Conservation (phyloP, 2,797 vertebrate species). For the Spheniscus humboldti region DNA sequence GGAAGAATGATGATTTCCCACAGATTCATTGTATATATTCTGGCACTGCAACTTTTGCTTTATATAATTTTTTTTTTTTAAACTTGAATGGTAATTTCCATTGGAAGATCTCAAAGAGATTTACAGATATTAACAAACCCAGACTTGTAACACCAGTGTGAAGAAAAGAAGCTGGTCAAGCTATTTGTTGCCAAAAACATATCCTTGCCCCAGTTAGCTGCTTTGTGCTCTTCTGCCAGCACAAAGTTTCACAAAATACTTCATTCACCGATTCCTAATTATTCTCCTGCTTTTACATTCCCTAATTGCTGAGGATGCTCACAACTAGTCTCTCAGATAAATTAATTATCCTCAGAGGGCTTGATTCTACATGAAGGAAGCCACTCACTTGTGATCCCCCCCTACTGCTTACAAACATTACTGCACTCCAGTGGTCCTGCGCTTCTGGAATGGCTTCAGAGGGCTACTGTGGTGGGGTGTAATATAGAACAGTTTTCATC, state of each 20-base stretch:
- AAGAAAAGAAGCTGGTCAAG: not conserved
- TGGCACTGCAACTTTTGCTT: constrained; percentile 45
- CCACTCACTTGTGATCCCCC: not conserved
- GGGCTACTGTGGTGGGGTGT: not conserved
- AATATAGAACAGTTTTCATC: not conserved
- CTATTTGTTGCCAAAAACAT: not conserved
- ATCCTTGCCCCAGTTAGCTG: not conserved
- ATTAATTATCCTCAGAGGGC: not conserved
- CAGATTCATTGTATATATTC: constrained; percentile 49
- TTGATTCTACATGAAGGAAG: not conserved
- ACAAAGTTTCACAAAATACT: not conserved
- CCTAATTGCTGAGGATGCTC: not conserved
- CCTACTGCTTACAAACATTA: not conserved
- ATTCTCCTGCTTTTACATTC: not conserved
- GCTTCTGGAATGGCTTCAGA: not conserved
- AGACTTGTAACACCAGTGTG: not conserved
- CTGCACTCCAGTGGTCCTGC: not conserved
- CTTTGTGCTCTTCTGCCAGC: not conserved
- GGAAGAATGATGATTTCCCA: constrained; percentile 63
- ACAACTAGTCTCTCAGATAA: not conserved
- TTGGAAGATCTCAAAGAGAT: constrained; percentile 11
- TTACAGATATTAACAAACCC: not conserved
- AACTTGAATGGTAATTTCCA: constrained; percentile 15
- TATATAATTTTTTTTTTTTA: constrained; percentile 12
- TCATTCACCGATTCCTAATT: not conserved